Evolutionary conservation across 2,113 vertebrate species (phyloP).

Genomic region (Limanda limanda): DNA sequence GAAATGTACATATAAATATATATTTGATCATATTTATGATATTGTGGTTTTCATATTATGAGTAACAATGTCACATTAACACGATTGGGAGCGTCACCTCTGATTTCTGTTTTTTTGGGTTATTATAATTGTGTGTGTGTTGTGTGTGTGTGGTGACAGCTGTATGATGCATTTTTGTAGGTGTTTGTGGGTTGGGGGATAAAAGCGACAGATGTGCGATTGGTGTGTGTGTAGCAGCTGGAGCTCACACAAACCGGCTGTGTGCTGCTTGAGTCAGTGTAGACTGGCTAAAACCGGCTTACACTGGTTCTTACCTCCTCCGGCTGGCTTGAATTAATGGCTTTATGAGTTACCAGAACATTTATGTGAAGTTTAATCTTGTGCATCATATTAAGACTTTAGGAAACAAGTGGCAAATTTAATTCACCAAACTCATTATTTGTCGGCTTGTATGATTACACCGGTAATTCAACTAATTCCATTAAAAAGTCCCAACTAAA

Average conservation of each 20-base stretch:
- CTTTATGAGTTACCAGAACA: slow-evolving; percentile 42
- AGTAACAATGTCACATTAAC: neutral
- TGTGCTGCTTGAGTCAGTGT: slow-evolving; percentile 76
- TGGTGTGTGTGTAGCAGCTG: slow-evolving; percentile 62
- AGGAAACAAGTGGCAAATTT: slow-evolving; percentile 10
- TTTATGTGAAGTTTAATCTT: slow-evolving; percentile 41
- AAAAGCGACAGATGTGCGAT: too few species aligned
- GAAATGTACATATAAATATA: neutral
- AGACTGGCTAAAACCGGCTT: slow-evolving; percentile 77
- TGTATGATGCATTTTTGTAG: neutral
- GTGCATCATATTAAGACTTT: slow-evolving; percentile 29
- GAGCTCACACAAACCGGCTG: slow-evolving; percentile 78
- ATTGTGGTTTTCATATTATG: neutral
- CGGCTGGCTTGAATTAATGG: slow-evolving; percentile 62
- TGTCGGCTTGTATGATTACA: slow-evolving; percentile 27
- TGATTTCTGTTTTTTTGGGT: neutral
- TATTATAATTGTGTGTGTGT: neutral
- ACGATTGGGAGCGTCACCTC: neutral
- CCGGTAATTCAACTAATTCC: slow-evolving; percentile 33
- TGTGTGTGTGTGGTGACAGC: too few species aligned
- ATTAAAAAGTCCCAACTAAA: slow-evolving; percentile 47
- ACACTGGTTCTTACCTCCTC: slow-evolving; percentile 71
- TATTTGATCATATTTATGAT: neutral
- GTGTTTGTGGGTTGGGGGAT: too few species aligned
- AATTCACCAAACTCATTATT: slow-evolving; percentile 47